Base-by-base conservation (phyloP, 2,888 invertebrate species). In the Agriopis aurantiaria region DNA sequence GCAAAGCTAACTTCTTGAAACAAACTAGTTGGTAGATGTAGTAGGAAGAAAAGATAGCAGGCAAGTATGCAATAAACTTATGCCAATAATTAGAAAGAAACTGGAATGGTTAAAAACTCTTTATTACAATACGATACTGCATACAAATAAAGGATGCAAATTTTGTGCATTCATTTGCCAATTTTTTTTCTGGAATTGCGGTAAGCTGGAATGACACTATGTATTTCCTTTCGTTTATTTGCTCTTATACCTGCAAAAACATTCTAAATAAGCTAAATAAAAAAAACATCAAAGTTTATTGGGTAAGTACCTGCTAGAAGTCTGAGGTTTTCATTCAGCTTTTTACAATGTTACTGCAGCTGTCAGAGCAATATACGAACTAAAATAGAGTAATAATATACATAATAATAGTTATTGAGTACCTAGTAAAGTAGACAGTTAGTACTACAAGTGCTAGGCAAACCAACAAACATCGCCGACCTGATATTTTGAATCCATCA, bases 401-500 rank as follows among this genome's bases (percentile, higher is more conserved):
- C 5, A 5, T 40, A 11, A 40, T 8, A 55, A n/a, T 23, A 33
- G 14, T 43, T 40, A 17, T 5, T 12, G 49, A 45, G n/a, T 12
- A n/a, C n/a, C n/a, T n/a, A 46, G 14, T 14, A 45, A 23, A 23
- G 53, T 14, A 56, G 40, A 49, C 23, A 55, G 58, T 63, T 57
- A 68, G 63, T 62, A 56, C 43, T 17, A 59, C 9, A 59, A 40
- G n/a, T 52, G 49, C 59, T 17, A 53, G 45, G 48, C 51, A 51
- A 60, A 33, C 46, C 57, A 55, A 41, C 10, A 12, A 17, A 51
- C 63, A 45, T 56, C 43, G 66, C 66, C 49, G 66, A 71, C 70
- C 70, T 71, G 70, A 56, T 23, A 49, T 14, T 23, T 64, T 60
- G 66, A 17, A 52, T 71, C 63, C 70, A 9, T 59, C 48, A 53